Base-by-base conservation (phyloP, 2,888 invertebrate genomes). In the Eudasyphora cyanicolor region DNA sequence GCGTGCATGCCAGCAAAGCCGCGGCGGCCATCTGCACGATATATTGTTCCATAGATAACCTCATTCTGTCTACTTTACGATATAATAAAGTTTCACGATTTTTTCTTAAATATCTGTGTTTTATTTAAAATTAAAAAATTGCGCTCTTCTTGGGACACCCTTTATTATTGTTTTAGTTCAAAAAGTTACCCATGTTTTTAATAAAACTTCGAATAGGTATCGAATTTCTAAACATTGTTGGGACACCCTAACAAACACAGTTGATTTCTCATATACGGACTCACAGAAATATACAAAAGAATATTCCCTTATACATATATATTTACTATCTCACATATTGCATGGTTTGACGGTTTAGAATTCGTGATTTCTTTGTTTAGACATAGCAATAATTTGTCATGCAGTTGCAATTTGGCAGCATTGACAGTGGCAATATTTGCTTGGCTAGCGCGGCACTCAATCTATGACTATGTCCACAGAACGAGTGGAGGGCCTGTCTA, bases 311-410 rank as follows among this genome's bases (percentile, higher is more conserved):
- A 24, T 76, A 70, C 67, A 10, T 12, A 17, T 76, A 62, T 80
- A 70, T 10, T n/a, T n/a, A n/a, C 69, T 51, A 42, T 21, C 19
- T 19, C 2, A 21, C 21, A 45, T 27, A 69, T 14, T 4, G 24
- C 14, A 49, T 45, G 17, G 21, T n/a, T 29, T 21, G 21, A 54
- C 21, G 38, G 21, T 42, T 57, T 69, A 71, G 70, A 79, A 76
- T 67, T 85, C 85, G 84, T 85, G 84, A 84, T 85, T 80, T 78
- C 76, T 84, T 82, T 84, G 79, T 82, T 70, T 84, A 38, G n/a
- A 38, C 24, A 71, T 62, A 73, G 57, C 76, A 85, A 82, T 74
- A 84, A 84, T 82, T 86, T 82, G 82, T 86, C 84, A 84, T 86
- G 82, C 81, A 69, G 64, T 79, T 81, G 79, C 75, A 77, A 82